Percentiles rank a stretch among this genome's conserved stretches.
phyloP scores from a whole-genome alignment of 2,888 invertebrate genomes.

The Sarcophaga variegata region DNA sequence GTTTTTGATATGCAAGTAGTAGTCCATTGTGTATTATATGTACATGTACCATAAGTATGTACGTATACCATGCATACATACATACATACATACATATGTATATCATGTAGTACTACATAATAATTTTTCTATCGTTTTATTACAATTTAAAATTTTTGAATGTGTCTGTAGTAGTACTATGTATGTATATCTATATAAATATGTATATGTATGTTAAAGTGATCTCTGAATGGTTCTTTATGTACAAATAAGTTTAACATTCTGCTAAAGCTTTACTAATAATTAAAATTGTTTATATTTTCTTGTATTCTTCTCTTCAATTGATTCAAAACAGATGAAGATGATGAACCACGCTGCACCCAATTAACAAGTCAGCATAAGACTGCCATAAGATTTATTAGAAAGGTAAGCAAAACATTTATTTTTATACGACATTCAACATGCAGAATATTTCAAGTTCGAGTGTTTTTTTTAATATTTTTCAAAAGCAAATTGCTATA shows the following conservation, averaged over 20 bases:
- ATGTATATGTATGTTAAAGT: slow-evolving; percentile 22
- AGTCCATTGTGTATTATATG: slow-evolving; percentile 5
- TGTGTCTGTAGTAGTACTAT: slow-evolving; percentile 39
- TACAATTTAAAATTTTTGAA: slow-evolving; percentile 16
- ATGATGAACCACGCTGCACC: slow-evolving; percentile 90
- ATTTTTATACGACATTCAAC: too few species aligned
- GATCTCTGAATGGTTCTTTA: slow-evolving; percentile 46
- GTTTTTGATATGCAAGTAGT: not conserved
- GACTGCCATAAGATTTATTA: slow-evolving; percentile 93
- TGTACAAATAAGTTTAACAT: not conserved
- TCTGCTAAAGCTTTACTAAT: slow-evolving; percentile 20
- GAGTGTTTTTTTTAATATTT: too few species aligned
- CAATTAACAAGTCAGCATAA: slow-evolving; percentile 94
- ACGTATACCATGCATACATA: not conserved
- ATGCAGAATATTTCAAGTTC: too few species aligned
- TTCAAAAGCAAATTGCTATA: too few species aligned
- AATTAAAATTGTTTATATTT: slow-evolving; percentile 36
- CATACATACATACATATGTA: not conserved
- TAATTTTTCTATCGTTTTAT: not conserved
- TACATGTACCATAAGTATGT: not conserved
- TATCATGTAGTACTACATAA: slow-evolving; percentile 6
- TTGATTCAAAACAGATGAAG: slow-evolving; percentile 85
- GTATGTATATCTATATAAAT: too few species aligned
- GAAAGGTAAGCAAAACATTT: slow-evolving; percentile 87
- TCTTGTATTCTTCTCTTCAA: slow-evolving; percentile 28